Conservation (phyloP, 2,797 vertebrate species). For the Heteromormyrus szaboi region DNA sequence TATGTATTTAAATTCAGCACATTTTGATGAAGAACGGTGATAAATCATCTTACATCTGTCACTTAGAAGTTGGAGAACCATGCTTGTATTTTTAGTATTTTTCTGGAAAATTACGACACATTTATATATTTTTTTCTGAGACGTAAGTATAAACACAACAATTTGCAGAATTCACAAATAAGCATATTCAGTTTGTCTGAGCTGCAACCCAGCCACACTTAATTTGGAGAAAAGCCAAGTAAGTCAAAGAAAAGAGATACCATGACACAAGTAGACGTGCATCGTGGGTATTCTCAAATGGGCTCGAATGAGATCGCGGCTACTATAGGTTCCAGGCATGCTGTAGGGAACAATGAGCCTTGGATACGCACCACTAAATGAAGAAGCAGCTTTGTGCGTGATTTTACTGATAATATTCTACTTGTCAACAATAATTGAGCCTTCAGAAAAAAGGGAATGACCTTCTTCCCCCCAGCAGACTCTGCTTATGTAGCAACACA, state of each 20-base stretch:
- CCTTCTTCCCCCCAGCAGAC: not conserved
- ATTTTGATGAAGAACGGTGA: not conserved
- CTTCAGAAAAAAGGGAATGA: not conserved
- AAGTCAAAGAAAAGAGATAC: not conserved
- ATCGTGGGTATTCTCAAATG: not conserved
- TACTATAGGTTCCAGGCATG: not conserved
- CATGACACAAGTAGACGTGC: not conserved
- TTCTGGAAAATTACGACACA: not conserved
- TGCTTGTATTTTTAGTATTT: not conserved
- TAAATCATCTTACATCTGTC: slow-evolving; percentile 14
- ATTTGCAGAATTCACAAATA: not conserved
- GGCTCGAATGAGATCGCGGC: not conserved
- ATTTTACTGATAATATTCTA: not conserved
- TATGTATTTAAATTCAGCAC: slow-evolving; percentile 25
- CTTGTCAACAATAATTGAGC: not conserved
- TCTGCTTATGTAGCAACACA: not conserved
- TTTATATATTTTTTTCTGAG: not conserved
- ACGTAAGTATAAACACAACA: not conserved
- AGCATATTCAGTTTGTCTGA: not conserved
- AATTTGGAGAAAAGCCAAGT: not conserved
- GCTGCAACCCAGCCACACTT: not conserved
- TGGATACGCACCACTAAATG: not conserved
- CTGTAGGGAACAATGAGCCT: not conserved
- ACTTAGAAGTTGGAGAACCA: slow-evolving; percentile 3
- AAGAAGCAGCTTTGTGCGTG: not conserved